Percentiles rank a stretch among this genome's conserved stretches.
Evolutionary conservation across 2,113 vertebrate species (phyloP).

Genomic region (Thermophis baileyi): DNA sequence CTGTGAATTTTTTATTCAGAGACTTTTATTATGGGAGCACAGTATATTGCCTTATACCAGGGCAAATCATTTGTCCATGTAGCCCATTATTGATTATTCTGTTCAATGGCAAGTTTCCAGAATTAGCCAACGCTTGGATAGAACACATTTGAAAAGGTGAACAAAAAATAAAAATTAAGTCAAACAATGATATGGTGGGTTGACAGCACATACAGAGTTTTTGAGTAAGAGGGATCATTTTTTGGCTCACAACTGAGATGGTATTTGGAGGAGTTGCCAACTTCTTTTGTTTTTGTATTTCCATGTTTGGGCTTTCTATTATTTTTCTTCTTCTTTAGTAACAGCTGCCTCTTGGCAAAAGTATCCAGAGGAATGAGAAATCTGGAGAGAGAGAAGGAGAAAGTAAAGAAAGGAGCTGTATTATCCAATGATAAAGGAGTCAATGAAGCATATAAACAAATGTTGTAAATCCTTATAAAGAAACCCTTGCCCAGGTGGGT

Average conservation of each 20-base stretch:
- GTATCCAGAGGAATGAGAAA: conserved; percentile 14
- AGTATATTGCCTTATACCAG: background rate
- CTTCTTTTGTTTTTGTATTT: conserved; percentile 13
- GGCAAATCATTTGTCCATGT: background rate
- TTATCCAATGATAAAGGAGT: conserved; percentile 29
- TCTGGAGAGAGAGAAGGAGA: background rate
- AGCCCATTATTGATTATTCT: background rate
- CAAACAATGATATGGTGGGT: background rate
- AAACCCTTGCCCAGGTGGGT: conserved; percentile 4
- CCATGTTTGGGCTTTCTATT: background rate
- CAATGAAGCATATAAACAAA: conserved; percentile 16
- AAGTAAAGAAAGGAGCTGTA: background rate
- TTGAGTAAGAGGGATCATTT: background rate
- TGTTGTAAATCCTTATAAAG: conserved; percentile 39
- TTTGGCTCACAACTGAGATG: background rate
- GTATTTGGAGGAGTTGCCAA: conserved; percentile 1
- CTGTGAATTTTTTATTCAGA: background rate
- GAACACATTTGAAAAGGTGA: background rate
- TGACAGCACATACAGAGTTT: background rate
- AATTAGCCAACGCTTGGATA: background rate
- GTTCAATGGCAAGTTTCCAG: background rate
- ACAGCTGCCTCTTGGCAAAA: conserved; percentile 10
- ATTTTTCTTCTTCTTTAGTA: background rate
- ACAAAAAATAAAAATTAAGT: background rate
- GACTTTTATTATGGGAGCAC: background rate